Evolutionary conservation across 2,888 invertebrate genomes (phyloP), one percentile per base, ranked within the genome.

Genomic region (Schizotus pectinicornis): DNA sequence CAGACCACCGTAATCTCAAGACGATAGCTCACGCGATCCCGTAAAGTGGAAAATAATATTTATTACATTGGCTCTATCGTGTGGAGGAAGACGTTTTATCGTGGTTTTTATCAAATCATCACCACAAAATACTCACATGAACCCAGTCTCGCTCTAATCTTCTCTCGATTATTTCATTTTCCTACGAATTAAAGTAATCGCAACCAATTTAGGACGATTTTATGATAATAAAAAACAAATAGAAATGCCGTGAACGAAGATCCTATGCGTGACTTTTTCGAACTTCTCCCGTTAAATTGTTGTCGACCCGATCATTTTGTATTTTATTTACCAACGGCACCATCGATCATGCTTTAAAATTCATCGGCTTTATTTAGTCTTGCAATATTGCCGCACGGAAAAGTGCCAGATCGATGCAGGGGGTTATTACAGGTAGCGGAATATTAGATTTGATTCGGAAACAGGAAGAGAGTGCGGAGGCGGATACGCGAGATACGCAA

Each of bases 401-500:
- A 57, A 52, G 57, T 34, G 37, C 31, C 37, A 41, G 36, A 48
- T 56, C 42, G 33, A 56, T 8, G 31, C 30, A 45, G 9, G 34
- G 41, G 57, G 50, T 54, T 63, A 57, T 67, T 62, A 56, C 62
- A 62, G 62, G 63, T 66, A 67, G 56, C 46, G 47, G 51, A 56
- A 56, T 56, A 60, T 56, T 60, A 52, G 61, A 62, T 63, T 56
- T 53, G 52, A 59, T 64, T 65, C 61, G 67, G 66, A 67, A 68
- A 66, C 65, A 62, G 64, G 65, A 67, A 66, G 62, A 58, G 55
- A 61, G 63, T 61, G 56, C 58, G 62, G 57, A 60, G 60, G 61
- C 61, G 60, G 64, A 64, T 66, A 61, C 65, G 59, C 52, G 61
- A 46, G 56, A 59, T 63, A 65, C 60, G 64, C 60, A 62, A 61